Base-by-base conservation (phyloP, 2,888 invertebrate genomes). In the Julus scandinavius region DNA sequence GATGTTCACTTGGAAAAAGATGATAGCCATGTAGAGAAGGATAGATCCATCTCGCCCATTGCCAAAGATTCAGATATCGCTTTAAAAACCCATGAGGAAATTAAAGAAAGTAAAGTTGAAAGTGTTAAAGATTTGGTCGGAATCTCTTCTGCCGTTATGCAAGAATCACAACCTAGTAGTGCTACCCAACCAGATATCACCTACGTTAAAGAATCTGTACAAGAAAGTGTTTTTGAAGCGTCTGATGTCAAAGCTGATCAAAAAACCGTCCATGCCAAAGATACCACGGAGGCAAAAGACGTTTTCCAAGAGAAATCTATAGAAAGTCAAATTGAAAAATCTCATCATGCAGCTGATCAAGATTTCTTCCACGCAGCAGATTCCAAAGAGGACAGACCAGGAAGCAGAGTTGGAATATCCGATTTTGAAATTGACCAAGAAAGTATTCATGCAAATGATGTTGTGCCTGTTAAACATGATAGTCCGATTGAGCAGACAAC, bases 301-400 rank as follows among this genome's bases (percentile, higher is more conserved):
- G 17, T 11, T 54, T 50, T 40, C 1, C 5, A 85, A 45, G 40
- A 58, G 45, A 85, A 85, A 17, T 38, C 54, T 4, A 41, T 6
- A 86, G 50, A 13, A 3, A 88, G 88, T 85, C 83, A 85, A 13
- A 38, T n/a, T 15, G 58, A 45, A 40, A 20, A 38, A 40, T 38
- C 80, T n/a, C n/a, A n/a, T 58, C n/a, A 17, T 13, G n/a, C 17
- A n/a, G n/a, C 58, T 38, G 80, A 80, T 80, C 38, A 7, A 63
- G 63, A 80, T 2, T 80, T 38, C 38, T 80, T 38, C 38, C 80
- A 29, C 4, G 5, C 4, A 80, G 1, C 15, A 80, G 80, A 80
- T 29, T 72, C 29, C 11, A 1, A 11, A 15, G 13, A 80, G 5
- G 72, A 72, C 13, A 29, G 72, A 29, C 1, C 29, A n/a, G 72